Conservation (phyloP, 2,888 invertebrate genomes). For the Synanthedon tipuliformis region DNA sequence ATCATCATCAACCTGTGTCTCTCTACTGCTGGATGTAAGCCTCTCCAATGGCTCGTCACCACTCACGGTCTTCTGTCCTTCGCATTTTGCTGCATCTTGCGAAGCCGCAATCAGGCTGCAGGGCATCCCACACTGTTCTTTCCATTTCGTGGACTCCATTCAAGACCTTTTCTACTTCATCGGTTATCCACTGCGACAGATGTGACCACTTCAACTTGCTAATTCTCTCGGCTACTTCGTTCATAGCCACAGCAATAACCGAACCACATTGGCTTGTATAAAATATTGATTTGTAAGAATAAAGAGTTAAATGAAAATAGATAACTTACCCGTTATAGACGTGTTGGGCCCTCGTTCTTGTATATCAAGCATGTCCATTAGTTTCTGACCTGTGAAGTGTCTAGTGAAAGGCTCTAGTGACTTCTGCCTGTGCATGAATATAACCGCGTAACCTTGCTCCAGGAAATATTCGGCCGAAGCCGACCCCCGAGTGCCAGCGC, state of each 20-base stretch:
- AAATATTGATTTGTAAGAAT: neutral
- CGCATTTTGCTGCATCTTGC: too few species aligned
- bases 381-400: conserved; percentile 83
- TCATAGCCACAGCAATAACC: neutral
- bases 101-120: too few species aligned
- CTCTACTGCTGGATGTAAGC: too few species aligned
- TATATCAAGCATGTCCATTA: conserved; percentile 82
- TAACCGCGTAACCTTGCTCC: conserved; percentile 84
- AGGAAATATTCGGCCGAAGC: conserved; percentile 97
- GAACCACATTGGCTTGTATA: neutral
- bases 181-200: neutral
- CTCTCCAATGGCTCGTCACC: too few species aligned
- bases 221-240: neutral
- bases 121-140: neutral
- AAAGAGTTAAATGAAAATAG: neutral
- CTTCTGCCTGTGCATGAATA: conserved; percentile 92
- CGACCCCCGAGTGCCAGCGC: conserved; percentile 95
- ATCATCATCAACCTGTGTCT: too few species aligned
- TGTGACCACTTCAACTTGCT: neutral
- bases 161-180: neutral
- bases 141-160: neutral
- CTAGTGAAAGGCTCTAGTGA: conserved; percentile 92
- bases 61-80: too few species aligned
- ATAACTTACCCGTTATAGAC: conserved; percentile 69
- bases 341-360: conserved; percentile 74